Conservation (phyloP, 1,140 invertebrate genomes). For the Conopomorpha cramerella region DNA sequence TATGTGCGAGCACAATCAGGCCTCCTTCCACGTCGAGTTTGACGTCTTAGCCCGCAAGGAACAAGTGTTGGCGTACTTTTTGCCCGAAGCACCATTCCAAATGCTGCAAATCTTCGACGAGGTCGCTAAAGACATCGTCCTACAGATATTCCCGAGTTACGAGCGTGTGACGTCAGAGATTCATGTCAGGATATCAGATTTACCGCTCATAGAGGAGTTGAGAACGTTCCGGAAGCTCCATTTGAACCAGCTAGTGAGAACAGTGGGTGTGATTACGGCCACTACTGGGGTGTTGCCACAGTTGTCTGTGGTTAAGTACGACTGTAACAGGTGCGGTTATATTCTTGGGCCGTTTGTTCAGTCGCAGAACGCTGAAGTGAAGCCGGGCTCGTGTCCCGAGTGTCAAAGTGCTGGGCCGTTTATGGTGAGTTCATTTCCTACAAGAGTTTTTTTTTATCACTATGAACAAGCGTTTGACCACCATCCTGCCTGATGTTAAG, state of each 20-base stretch:
- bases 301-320: constrained; percentile 94
- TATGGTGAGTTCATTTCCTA: constrained; percentile 67
- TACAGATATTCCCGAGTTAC: constrained; percentile 95
- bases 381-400: constrained; percentile 95
- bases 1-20: constrained; percentile 92
- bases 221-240: constrained; percentile 95
- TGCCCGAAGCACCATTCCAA: constrained; percentile 96
- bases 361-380: constrained; percentile 89
- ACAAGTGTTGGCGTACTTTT: constrained; percentile 93
- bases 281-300: constrained; percentile 96
- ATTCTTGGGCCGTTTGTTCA: constrained; percentile 96
- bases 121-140: constrained; percentile 92
- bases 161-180: constrained; percentile 91
- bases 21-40: constrained; percentile 94
- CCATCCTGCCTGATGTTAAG: too few species aligned
- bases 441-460: too few species aligned
- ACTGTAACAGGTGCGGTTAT: constrained; percentile 95
- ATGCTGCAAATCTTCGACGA: constrained; percentile 96
- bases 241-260: constrained; percentile 91
- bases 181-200: constrained; percentile 91
- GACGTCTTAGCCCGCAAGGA: constrained; percentile 86
- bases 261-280: constrained; percentile 93
- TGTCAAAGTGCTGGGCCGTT: constrained; percentile 98
- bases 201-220: constrained; percentile 95
- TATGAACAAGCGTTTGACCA: too few species aligned